Evolutionary conservation across 2,113 vertebrate genomes (phyloP).

Genomic region (Pseudorasbora parva): DNA sequence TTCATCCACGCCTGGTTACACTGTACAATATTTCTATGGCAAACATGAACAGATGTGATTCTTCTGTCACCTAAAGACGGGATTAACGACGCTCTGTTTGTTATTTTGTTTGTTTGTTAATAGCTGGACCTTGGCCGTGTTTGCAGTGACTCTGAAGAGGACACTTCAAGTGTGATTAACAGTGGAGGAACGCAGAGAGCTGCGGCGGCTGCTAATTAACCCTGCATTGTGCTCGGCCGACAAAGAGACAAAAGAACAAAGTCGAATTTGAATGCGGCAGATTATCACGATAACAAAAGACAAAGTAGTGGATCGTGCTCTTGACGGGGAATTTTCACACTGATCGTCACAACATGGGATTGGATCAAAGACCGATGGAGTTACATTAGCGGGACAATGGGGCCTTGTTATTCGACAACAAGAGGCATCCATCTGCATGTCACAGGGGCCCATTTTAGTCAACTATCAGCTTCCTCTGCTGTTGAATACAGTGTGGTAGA

Average conservation of each 20-base stretch:
- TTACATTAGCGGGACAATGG: conserved; percentile 78
- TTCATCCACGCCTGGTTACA: not conserved
- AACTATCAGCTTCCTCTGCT: conserved; percentile 53
- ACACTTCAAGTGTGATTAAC: conserved; percentile 79
- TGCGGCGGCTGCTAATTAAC: conserved; percentile 84
- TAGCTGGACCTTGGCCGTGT: conserved; percentile 66
- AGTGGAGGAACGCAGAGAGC: conserved; percentile 74
- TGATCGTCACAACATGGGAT: conserved; percentile 77
- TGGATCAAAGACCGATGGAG: conserved; percentile 81
- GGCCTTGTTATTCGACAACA: conserved; percentile 74
- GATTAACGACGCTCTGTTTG: conserved; percentile 67
- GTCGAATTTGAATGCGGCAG: conserved; percentile 80
- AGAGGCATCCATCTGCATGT: conserved; percentile 74
- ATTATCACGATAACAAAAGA: conserved; percentile 82
- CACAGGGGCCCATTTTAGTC: conserved; percentile 52
- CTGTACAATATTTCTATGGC: not conserved
- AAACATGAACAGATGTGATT: not conserved
- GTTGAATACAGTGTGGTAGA: conserved; percentile 53
- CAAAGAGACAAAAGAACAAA: conserved; percentile 85
- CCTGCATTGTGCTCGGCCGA: conserved; percentile 76
- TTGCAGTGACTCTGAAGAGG: conserved; percentile 70
- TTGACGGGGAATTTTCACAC: conserved; percentile 79
- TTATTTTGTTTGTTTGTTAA: conserved; percentile 69
- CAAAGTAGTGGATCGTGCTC: conserved; percentile 76
- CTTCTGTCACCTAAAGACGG: conserved; percentile 58